Evolutionary conservation across 2,888 invertebrate genomes (phyloP).

Genomic region (Phortica magna): DNA sequence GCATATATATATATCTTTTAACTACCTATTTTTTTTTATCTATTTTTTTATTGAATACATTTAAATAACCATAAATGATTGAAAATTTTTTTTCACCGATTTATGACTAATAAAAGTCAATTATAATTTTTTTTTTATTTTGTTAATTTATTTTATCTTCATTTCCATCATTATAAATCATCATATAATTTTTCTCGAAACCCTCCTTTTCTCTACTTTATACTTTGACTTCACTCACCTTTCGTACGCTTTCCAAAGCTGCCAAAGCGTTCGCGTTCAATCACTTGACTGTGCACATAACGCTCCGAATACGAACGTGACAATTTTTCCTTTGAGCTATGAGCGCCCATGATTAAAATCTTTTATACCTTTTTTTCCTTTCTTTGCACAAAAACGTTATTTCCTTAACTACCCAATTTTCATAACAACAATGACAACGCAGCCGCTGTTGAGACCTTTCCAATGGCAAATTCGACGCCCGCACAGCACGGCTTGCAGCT

Average conservation of each 20-base stretch:
- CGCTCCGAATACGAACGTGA: conserved; percentile 83
- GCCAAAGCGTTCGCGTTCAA: conserved; percentile 84
- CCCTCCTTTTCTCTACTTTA: not conserved
- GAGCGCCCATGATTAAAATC: conserved; percentile 82
- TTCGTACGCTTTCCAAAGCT: conserved; percentile 83
- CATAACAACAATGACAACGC: not conserved
- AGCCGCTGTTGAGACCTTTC: not conserved
- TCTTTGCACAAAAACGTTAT: not conserved
- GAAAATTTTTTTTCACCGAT: no score
- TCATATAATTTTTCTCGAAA: not conserved
- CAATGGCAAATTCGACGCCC: not conserved
- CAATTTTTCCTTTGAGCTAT: conserved; percentile 87
- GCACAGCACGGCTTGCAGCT: not conserved
- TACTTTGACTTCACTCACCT: conserved; percentile 53
- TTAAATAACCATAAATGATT: no score
- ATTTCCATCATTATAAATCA: no score
- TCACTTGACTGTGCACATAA: conserved; percentile 79
- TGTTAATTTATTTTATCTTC: not conserved
- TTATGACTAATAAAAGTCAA: no score
- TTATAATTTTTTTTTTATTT: no score
- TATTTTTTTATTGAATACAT: no score
- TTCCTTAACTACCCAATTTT: not conserved
- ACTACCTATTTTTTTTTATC: no score
- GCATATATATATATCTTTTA: no score
- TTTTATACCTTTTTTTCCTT: not conserved